Conservation (phyloP, 2,113 vertebrate genomes). For the Capreolus pygargus region DNA sequence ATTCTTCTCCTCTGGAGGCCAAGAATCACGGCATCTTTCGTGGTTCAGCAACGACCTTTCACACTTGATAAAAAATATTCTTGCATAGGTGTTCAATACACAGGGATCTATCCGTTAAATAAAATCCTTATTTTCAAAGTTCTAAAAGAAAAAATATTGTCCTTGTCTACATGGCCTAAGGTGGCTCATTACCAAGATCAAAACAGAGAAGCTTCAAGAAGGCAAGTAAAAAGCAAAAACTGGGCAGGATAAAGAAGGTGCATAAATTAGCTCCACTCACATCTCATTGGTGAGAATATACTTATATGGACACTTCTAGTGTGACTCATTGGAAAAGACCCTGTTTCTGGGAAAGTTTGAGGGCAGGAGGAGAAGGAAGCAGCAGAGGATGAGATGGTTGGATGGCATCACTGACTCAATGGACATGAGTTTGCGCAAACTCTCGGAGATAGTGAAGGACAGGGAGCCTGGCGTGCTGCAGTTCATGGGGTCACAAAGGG, state of each 20-base stretch:
- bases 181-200: not conserved
- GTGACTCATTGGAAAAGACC: not conserved
- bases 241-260: not conserved
- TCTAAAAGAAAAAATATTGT: not conserved
- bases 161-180: not conserved
- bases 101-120: not conserved
- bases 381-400: not conserved
- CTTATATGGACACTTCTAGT: not conserved
- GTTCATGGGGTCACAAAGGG: accelerated
- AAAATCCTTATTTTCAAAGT: not conserved
- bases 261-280: not conserved
- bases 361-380: not conserved
- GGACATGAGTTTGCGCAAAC: not conserved
- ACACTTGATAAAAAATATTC: not conserved
- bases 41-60: not conserved
- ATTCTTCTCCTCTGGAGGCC: not conserved
- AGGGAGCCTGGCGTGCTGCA: not conserved
- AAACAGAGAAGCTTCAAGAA: not conserved
- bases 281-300: not conserved
- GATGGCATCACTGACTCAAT: not conserved
- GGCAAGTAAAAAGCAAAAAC: not conserved
- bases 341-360: not conserved
- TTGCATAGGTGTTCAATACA: not conserved
- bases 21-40: accelerated
- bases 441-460: not conserved